Percentiles rank a stretch among this genome's conserved stretches.
Evolutionary conservation across 2,797 vertebrate species (phyloP).

Genomic region (Tiaroga cobitis): DNA sequence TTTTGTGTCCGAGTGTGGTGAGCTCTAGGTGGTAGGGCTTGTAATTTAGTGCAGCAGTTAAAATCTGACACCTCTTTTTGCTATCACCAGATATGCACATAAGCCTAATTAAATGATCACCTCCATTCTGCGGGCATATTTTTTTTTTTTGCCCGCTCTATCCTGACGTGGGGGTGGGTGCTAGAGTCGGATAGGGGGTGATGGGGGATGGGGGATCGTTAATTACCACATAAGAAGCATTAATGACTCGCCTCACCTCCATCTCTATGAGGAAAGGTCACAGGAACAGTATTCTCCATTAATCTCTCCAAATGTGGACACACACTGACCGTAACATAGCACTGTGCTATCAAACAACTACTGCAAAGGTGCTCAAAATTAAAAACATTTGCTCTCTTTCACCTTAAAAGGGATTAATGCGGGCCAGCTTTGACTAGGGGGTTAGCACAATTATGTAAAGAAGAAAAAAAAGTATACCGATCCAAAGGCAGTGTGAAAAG

Average conservation of each 20-base stretch:
- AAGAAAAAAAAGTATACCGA: background rate
- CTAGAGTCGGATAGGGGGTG: slow-evolving; percentile 54
- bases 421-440: slow-evolving; percentile 27
- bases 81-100: slow-evolving; percentile 89
- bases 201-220: slow-evolving; percentile 81
- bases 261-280: slow-evolving; percentile 93
- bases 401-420: slow-evolving; percentile 53
- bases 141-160: slow-evolving; percentile 70
- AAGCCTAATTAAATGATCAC: slow-evolving; percentile 95
- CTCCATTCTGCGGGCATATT: slow-evolving; percentile 87
- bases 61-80: slow-evolving; percentile 71
- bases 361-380: slow-evolving; percentile 58
- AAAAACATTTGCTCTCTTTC: slow-evolving; percentile 63
- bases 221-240: slow-evolving; percentile 96
- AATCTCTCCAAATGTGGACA: slow-evolving; percentile 92
- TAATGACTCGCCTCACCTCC: slow-evolving; percentile 94
- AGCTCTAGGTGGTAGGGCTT: slow-evolving; percentile 58
- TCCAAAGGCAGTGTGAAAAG: background rate
- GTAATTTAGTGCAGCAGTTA: slow-evolving; percentile 88
- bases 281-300: slow-evolving; percentile 91
- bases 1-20: slow-evolving; percentile 32
- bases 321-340: slow-evolving; percentile 57
- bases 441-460: slow-evolving; percentile 36
- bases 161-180: slow-evolving; percentile 34
- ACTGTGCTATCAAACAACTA: slow-evolving; percentile 42